These are phyloP conservation scores for Osmoderma eremita DNA, from an alignment of 2,888 invertebrate genomes.

Conservation along the genomic window DNA sequence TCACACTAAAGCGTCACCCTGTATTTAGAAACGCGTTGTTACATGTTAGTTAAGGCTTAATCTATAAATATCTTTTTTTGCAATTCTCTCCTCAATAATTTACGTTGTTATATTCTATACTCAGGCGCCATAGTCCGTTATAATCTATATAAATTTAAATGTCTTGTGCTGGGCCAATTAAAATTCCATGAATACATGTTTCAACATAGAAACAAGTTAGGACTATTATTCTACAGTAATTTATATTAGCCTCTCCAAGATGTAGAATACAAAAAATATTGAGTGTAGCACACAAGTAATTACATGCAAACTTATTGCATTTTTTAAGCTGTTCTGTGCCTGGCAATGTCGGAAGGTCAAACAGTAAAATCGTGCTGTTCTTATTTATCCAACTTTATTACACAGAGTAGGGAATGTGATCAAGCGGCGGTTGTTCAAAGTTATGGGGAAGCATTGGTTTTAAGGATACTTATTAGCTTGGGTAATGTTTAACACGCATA, in stretches of 20 bases:
- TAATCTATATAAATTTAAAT: too few relatives aligned
- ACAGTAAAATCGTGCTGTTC: conserved; percentile 70
- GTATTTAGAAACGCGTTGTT: too few relatives aligned
- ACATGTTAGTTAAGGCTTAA: too few relatives aligned
- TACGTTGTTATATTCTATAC: too few relatives aligned
- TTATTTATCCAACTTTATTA: conserved; percentile 72
- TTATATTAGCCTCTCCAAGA: not conserved
- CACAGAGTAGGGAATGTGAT: conserved; percentile 66
- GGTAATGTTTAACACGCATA: conserved; percentile 58
- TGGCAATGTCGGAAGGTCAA: conserved; percentile 70
- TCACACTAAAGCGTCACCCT: too few relatives aligned
- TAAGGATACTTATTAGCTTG: conserved; percentile 68
- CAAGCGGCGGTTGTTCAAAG: conserved; percentile 67
- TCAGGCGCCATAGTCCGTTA: too few relatives aligned
- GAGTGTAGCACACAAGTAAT: not conserved
- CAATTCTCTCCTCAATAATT: too few relatives aligned
- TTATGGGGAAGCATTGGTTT: conserved; percentile 71
- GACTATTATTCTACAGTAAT: too few relatives aligned
- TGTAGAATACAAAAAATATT: not conserved
- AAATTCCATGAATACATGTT: too few relatives aligned
- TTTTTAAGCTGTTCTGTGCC: conserved; percentile 67
- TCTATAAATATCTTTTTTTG: too few relatives aligned
- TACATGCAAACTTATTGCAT: not conserved
- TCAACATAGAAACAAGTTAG: too few relatives aligned
- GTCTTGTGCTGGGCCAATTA: too few relatives aligned